Evolutionary conservation across 2,113 vertebrate genomes (phyloP).

Genomic region (Microcebus tavaratra): DNA sequence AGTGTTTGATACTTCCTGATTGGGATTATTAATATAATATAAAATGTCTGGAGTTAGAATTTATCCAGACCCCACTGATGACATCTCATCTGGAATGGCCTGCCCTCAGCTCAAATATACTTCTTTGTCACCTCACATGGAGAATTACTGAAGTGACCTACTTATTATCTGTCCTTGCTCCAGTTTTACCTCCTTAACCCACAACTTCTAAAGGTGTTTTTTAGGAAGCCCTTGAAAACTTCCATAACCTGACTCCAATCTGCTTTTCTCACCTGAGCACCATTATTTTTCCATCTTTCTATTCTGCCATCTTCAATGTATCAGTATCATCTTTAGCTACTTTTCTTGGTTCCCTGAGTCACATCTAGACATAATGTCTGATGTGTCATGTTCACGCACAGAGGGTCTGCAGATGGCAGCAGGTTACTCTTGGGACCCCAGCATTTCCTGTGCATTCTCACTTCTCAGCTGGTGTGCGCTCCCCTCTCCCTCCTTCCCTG

Average conservation of each 20-base stretch:
- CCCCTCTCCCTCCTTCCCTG: not conserved
- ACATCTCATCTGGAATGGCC: not conserved
- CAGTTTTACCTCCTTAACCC: not conserved
- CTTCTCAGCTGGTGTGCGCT: not conserved
- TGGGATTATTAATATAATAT: not conserved
- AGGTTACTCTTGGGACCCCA: not conserved
- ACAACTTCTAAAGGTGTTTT: not conserved
- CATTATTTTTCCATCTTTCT: not conserved
- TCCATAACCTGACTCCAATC: not conserved
- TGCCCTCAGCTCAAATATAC: not conserved
- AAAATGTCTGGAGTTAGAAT: not conserved
- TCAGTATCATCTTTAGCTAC: not conserved
- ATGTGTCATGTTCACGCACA: not conserved
- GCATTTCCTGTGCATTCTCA: accelerated
- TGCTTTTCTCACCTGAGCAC: not conserved
- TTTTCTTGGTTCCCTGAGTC: not conserved
- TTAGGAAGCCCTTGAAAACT: not conserved
- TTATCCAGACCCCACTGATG: not conserved
- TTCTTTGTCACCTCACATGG: not conserved
- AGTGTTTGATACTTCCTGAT: not conserved
- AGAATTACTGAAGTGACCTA: not conserved
- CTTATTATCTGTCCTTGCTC: not conserved
- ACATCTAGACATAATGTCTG: not conserved
- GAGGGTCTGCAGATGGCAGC: not conserved
- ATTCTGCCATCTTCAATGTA: not conserved